These are phyloP conservation scores for Crypturellus tataupa DNA, from an alignment of 2,797 vertebrate species.

Conservation along the genomic window DNA sequence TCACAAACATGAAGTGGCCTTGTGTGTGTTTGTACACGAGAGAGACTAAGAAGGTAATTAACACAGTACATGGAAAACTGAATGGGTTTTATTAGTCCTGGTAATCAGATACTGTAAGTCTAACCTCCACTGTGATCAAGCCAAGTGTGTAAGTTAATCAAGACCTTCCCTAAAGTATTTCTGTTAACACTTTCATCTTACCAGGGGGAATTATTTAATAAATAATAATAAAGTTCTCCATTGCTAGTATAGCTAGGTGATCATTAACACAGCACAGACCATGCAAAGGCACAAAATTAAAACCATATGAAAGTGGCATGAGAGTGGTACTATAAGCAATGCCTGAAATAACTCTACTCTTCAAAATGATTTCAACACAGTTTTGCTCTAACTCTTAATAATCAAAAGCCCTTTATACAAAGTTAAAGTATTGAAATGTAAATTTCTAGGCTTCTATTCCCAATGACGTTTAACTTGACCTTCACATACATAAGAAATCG, in stretches of 20 bases:
- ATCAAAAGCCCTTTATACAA: conserved; percentile 56
- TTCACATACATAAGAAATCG: conserved; percentile 67
- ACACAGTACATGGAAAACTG: conserved; percentile 35
- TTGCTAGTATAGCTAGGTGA: conserved; percentile 61
- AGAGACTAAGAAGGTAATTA: conserved; percentile 59
- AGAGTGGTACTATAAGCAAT: conserved; percentile 53
- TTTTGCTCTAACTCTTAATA: conserved; percentile 57
- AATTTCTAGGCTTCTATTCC: conserved; percentile 46
- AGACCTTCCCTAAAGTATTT: conserved; percentile 61
- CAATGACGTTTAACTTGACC: conserved; percentile 37
- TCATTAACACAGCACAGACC: conserved; percentile 55
- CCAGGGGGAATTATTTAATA: conserved; percentile 66
- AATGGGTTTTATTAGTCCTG: conserved; percentile 36
- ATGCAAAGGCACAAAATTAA: conserved; percentile 42
- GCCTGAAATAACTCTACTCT: conserved; percentile 73
- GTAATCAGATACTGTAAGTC: conserved; percentile 41
- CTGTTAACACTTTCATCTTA: conserved; percentile 71
- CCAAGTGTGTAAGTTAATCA: conserved; percentile 43
- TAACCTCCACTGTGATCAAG: conserved; percentile 33
- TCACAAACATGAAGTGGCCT: neutral
- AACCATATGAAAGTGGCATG: neutral
- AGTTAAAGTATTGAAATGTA: conserved; percentile 48
- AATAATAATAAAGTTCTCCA: conserved; percentile 34
- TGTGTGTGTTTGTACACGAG: neutral
- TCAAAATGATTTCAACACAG: conserved; percentile 43